phyloP scores from a whole-genome alignment of 2,888 invertebrate species.

The Dorcus hopei region DNA sequence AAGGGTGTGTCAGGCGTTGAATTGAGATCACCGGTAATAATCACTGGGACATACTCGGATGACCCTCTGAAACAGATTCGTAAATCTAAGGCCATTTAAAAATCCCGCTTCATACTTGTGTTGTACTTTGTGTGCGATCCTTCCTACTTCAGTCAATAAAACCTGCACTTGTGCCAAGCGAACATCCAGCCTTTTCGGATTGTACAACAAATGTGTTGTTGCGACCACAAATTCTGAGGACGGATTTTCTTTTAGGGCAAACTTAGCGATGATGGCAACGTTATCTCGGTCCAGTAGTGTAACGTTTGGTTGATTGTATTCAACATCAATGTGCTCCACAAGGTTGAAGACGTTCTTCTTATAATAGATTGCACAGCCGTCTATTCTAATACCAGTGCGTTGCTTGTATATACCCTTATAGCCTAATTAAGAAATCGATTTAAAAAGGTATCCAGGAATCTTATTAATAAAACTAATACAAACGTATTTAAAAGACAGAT shows the following conservation, averaged over 20 bases:
- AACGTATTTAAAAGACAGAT: not conserved
- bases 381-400: slow-evolving; percentile 73
- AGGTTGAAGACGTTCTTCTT: slow-evolving; percentile 65
- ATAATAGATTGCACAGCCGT: slow-evolving; percentile 91
- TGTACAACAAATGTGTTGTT: slow-evolving; percentile 93
- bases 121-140: slow-evolving; percentile 59
- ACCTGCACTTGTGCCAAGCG: slow-evolving; percentile 84
- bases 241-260: slow-evolving; percentile 56
- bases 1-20: slow-evolving; percentile 71
- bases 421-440: slow-evolving; percentile 50
- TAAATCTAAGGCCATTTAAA: slow-evolving; percentile 1
- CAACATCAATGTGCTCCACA: slow-evolving; percentile 64
- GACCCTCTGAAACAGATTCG: slow-evolving; percentile 7
- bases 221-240: slow-evolving; percentile 69
- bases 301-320: slow-evolving; percentile 63
- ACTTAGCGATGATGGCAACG: slow-evolving; percentile 76
- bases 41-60: slow-evolving; percentile 65
- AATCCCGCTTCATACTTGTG: slow-evolving; percentile 5
- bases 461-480: not conserved
- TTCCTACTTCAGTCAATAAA: slow-evolving; percentile 80
- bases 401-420: slow-evolving; percentile 78
- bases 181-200: slow-evolving; percentile 84
- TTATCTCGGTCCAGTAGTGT: slow-evolving; percentile 79
- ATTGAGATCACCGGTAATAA: slow-evolving; percentile 94
- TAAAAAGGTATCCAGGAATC: not conserved